Percentiles rank a stretch among this genome's conserved stretches.
Conservation (phyloP, 2,113 vertebrate genomes). For the Cyphomyrus plagiostoma region DNA sequence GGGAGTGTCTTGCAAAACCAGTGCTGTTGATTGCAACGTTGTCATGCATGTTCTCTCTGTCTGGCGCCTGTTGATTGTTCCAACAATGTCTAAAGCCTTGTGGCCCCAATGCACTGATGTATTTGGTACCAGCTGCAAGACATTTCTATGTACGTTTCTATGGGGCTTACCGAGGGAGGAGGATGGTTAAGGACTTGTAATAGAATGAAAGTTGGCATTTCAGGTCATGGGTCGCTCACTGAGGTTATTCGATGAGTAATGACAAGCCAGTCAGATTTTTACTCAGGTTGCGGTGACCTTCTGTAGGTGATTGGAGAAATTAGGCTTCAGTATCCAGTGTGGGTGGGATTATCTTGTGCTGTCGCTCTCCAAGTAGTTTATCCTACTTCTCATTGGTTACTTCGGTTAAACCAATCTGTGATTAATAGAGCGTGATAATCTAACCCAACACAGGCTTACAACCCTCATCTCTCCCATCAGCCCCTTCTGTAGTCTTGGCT, state of each 20-base stretch:
- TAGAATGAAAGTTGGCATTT: neutral
- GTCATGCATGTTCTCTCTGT: neutral
- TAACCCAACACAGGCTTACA: neutral
- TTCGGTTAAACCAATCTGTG: neutral
- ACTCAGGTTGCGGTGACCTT: neutral
- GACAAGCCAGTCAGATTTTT: neutral
- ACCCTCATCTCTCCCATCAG: neutral
- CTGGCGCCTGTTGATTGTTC: neutral
- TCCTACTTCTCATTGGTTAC: neutral
- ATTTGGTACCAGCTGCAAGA: neutral
- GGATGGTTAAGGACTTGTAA: neutral
- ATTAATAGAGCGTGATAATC: neutral
- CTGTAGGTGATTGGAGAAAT: constrained; percentile 3
- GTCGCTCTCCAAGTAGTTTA: neutral
- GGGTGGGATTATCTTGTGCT: neutral
- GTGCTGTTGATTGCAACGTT: neutral
- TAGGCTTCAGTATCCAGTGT: neutral
- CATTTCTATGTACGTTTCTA: neutral
- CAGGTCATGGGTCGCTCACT: neutral
- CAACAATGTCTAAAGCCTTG: neutral
- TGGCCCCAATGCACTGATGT: neutral
- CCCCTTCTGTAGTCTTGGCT: neutral
- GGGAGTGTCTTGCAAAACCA: neutral
- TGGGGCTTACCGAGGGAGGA: neutral
- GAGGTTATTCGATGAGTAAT: neutral